Conservation (phyloP, 1,140 invertebrate genomes). For the Dendrolimus punctatus region DNA sequence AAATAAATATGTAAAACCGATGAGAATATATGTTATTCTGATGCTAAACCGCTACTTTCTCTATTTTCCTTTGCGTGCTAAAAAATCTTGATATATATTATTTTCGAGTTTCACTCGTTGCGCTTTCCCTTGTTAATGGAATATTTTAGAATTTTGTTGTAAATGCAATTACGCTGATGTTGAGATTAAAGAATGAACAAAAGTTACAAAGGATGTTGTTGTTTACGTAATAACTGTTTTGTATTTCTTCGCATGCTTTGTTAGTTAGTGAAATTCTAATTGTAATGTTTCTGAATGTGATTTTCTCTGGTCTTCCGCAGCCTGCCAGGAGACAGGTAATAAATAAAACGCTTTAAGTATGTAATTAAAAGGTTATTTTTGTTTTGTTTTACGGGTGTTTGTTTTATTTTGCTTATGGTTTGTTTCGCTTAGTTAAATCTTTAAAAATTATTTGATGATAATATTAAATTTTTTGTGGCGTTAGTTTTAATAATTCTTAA, state of each 20-base stretch:
- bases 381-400: conserved; percentile 13
- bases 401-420: conserved; percentile 2
- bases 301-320: conserved; percentile 65
- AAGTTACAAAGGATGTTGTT: conserved; percentile 27
- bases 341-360: conserved; percentile 12
- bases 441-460: too few species aligned
- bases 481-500: too few species aligned
- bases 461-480: too few species aligned
- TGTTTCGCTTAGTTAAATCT: too few species aligned
- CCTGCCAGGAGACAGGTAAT: conserved; percentile 68
- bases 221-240: conserved; percentile 26
- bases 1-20: too few species aligned
- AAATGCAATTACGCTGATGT: conserved; percentile 37
- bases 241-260: conserved; percentile 37
- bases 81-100: conserved; percentile 66
- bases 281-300: conserved; percentile 68
- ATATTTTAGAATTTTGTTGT: conserved; percentile 43
- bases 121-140: conserved; percentile 60
- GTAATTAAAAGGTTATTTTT: conserved; percentile 2
- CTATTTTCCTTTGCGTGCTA: conserved; percentile 59
- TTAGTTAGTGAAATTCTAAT: conserved; percentile 52
- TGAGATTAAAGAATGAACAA: conserved; percentile 9
- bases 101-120: conserved; percentile 47
- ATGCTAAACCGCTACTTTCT: conserved; percentile 28
- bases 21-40: too few species aligned